A percentile compares a stretch with the other conserved stretches of the same genome.
phyloP scores from a whole-genome alignment of 2,888 invertebrate species.

The Diadegma fenestrale region DNA sequence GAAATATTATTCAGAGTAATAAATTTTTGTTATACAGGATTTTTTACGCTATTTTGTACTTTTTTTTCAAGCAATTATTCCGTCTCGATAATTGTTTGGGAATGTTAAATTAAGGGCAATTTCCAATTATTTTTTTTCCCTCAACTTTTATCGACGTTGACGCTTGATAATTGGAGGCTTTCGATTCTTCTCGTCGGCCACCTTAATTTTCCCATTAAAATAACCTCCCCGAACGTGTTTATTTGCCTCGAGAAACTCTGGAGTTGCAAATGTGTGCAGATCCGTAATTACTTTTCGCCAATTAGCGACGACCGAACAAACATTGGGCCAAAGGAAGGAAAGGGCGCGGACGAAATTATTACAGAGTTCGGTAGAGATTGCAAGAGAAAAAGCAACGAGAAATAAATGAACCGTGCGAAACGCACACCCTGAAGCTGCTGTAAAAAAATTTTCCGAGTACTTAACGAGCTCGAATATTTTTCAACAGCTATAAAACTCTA shows the following conservation, averaged over 20 bases:
- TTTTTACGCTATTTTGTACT: too few relatives aligned
- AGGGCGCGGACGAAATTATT: slow-evolving; percentile 17
- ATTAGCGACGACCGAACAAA: slow-evolving; percentile 38
- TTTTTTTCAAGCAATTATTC: too few relatives aligned
- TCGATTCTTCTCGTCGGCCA: background rate
- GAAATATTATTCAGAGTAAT: too few relatives aligned
- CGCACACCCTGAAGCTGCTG: background rate
- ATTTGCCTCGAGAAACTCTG: background rate
- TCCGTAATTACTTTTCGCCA: slow-evolving; percentile 43
- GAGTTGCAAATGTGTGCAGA: background rate
- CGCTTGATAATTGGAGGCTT: slow-evolving; percentile 2
- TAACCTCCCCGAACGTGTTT: background rate
- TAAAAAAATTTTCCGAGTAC: slow-evolving; percentile 19
- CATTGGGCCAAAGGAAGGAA: background rate
- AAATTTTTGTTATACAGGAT: too few relatives aligned
- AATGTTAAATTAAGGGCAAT: background rate
- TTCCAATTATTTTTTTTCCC: background rate
- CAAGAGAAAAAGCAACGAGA: background rate
- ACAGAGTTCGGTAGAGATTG: slow-evolving; percentile 6
- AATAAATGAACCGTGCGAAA: slow-evolving; percentile 1
- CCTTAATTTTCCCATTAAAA: slow-evolving; percentile 7
- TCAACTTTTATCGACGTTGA: background rate
- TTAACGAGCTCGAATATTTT: slow-evolving; percentile 12
- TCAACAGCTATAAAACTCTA: background rate
- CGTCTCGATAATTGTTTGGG: background rate